A percentile compares a stretch with the other conserved stretches of the same genome.
Conservation (phyloP, 1,140 invertebrate species). For the Bombyx mori region ASM3026992v2 NC_085129.1:7240501-7241000, state of each 20-base stretch:
- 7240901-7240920: constrained; percentile 49
- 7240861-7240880: constrained; percentile 65
- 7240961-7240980: constrained; percentile 41
- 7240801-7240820: constrained; percentile 65
- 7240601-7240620: constrained; percentile 72
- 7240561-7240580: constrained; percentile 73
- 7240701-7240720: too few relatives aligned
- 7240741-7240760: too few relatives aligned
- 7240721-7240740: too few relatives aligned
- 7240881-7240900: constrained; percentile 70
- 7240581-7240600: constrained; percentile 73
- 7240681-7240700: constrained; percentile 17
- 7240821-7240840: constrained; percentile 69
- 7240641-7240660: constrained; percentile 71
- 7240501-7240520: constrained; percentile 64
- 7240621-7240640: constrained; percentile 70
- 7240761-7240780: constrained; percentile 3
- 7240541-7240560: constrained; percentile 73
- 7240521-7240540: constrained; percentile 74
- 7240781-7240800: constrained; percentile 68
- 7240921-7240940: constrained; percentile 58
- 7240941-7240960: constrained; percentile 52
- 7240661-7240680: constrained; percentile 70
- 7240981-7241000: constrained; percentile 75
- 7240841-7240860: constrained; percentile 66